Percentiles rank a stretch among this genome's conserved stretches.
Evolutionary conservation across 2,797 vertebrate genomes (phyloP).

Genomic region (Eremophila alpestris): DNA sequence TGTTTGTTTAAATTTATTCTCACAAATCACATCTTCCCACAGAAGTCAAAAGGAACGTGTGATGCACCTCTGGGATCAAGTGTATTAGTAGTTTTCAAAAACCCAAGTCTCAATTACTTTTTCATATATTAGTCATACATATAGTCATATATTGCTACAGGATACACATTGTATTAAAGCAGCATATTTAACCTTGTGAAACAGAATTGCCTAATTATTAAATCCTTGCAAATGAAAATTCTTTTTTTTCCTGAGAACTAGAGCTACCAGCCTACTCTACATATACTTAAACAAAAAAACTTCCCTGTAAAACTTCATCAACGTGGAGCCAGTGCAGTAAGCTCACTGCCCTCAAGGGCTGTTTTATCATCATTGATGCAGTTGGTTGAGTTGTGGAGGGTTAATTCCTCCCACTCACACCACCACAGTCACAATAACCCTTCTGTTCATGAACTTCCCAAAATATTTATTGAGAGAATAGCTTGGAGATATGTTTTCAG

Average conservation of each 20-base stretch:
- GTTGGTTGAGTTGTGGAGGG: constrained; percentile 39
- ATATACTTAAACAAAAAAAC: background rate
- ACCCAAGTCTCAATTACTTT: background rate
- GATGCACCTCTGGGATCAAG: background rate
- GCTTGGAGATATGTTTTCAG: constrained; percentile 55
- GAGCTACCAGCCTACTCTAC: background rate
- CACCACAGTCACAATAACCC: constrained; percentile 39
- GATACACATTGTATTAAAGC: background rate
- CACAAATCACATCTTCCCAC: constrained; percentile 21
- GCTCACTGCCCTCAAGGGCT: constrained; percentile 32
- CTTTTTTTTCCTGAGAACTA: background rate
- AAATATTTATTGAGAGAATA: constrained; percentile 65
- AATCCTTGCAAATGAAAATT: background rate
- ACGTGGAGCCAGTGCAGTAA: background rate
- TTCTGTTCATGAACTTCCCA: constrained; percentile 63
- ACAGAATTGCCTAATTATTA: background rate
- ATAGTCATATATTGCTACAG: background rate
- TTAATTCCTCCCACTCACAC: constrained; percentile 32
- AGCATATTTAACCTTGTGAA: background rate
- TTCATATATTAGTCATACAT: too few species aligned
- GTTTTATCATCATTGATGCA: constrained; percentile 37
- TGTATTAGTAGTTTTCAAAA: background rate
- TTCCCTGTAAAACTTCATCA: background rate
- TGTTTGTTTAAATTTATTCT: constrained; percentile 36
- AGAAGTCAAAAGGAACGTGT: background rate